phyloP scores from a whole-genome alignment of 92 coral and sea anemone species.

The Hydrozoanthus gracilis region DNA sequence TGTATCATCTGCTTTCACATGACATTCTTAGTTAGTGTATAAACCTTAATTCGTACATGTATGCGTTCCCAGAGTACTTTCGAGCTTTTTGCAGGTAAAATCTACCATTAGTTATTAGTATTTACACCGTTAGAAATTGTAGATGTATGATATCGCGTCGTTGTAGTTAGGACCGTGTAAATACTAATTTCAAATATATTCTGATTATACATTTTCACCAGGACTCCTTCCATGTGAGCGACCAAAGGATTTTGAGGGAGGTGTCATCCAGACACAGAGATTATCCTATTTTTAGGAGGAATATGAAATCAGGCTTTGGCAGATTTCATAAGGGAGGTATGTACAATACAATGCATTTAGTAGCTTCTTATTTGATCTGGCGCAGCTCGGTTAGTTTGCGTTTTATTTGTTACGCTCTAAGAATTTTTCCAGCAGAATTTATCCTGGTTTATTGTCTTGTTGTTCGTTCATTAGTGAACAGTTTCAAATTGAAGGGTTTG shows the following conservation, averaged over 20 bases:
- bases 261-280: constrained; percentile 23
- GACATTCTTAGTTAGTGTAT: neutral
- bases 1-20: neutral
- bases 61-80: too few relatives aligned
- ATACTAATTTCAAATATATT: neutral
- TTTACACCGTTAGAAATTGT: too few relatives aligned
- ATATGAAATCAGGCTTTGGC: constrained; percentile 17
- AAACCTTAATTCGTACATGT: constrained; percentile 15
- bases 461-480: neutral
- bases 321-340: constrained; percentile 36
- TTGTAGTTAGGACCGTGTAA: neutral
- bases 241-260: constrained; percentile 25
- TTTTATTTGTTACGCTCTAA: constrained; percentile 6
- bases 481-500: constrained; percentile 21
- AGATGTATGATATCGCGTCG: neutral
- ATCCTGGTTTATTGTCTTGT: neutral
- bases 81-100: too few relatives aligned
- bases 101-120: too few relatives aligned
- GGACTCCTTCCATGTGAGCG: constrained; percentile 40
- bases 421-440: neutral
- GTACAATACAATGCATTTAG: neutral
- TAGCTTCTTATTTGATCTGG: neutral
- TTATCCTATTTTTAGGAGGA: constrained; percentile 14
- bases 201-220: neutral
- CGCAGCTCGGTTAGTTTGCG: neutral